Base-by-base conservation (phyloP, 2,113 vertebrate species). In the Zosterops lateralis region DNA sequence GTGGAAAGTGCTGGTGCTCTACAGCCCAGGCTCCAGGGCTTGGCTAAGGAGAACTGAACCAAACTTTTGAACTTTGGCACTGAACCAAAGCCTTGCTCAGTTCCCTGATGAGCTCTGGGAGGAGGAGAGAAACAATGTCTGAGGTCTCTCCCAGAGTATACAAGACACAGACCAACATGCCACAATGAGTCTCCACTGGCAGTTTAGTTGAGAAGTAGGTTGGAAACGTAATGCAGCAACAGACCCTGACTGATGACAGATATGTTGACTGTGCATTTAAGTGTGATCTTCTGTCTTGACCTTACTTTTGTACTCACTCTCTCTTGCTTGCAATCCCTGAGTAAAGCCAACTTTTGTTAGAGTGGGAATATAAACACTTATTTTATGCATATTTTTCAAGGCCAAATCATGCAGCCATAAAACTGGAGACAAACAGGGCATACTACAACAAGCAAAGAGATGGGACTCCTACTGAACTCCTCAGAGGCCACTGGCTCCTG, bases 391-490 rank as follows among this genome's bases (percentile, higher is more conserved):
- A 36, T 38, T 38, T 38, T 64, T 54, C 34, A 80, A 83, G 19
- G 18, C n/a, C 12, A 74, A 78, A 68, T 38, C 15, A 51, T 8
- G 7, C 12, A n/a, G 18, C 61, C 31, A 22, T 74, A 84, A 73
- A 78, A 53, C 7, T 14, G 21, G 31, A 62, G 34, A 29, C 4
- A 28, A 78, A 71, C 14, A 13, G 34, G 17, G 75, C 22, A 67
- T 66, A 38, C 22, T 4, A 4, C 10, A 3, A 1, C 14, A 87
- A 64, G 24, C 25, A 80, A 80, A 68, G 67, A 70, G 16, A 26
- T 1, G 4, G 40, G 15, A 51, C 4, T 15, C 29, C 36, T 7
- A 7, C 28, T 34, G 32, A 66, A 0, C 7, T 67, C 26, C 50
- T 86, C n/a, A 40, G 80, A 86, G 50, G 56, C n/a, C 71, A 71